Conservation (phyloP, 2,888 invertebrate genomes). For the Troglohyphantes excavatus region DNA sequence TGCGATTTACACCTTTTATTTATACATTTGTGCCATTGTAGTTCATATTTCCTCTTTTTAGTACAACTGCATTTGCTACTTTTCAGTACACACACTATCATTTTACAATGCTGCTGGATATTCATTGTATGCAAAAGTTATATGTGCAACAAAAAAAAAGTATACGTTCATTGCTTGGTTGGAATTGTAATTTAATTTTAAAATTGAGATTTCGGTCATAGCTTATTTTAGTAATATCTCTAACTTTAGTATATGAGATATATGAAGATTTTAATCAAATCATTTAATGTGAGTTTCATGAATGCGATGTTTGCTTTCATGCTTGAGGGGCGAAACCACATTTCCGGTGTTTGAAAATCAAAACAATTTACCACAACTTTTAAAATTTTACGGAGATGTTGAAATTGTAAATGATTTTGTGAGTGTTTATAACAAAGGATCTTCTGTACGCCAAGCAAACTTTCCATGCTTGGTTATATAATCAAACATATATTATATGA, state of each 20-base stretch:
- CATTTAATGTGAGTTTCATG: background rate
- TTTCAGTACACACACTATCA: constrained; percentile 1
- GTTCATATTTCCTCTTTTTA: constrained; percentile 5
- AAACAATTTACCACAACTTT: constrained; percentile 24
- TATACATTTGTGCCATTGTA: constrained; percentile 52
- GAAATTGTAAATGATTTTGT: constrained; percentile 31
- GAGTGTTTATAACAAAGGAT: background rate
- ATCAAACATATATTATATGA: constrained; percentile 11
- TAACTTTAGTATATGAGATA: background rate
- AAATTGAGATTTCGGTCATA: too few relatives aligned
- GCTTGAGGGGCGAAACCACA: background rate
- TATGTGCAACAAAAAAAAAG: constrained; percentile 43
- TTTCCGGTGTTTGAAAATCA: constrained; percentile 73
- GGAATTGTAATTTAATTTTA: background rate
- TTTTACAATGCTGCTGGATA: constrained; percentile 6
- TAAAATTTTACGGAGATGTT: constrained; percentile 54
- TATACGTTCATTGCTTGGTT: background rate
- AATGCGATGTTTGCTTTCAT: background rate
- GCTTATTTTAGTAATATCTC: too few relatives aligned
- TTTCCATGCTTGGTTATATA: background rate
- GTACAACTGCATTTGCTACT: constrained; percentile 34
- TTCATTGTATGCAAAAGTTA: constrained; percentile 30
- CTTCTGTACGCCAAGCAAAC: background rate
- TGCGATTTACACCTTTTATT: constrained; percentile 2
- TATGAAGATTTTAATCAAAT: background rate